Conservation (phyloP, 2,888 invertebrate species). For the Archaeoteleia sp. region DNA sequence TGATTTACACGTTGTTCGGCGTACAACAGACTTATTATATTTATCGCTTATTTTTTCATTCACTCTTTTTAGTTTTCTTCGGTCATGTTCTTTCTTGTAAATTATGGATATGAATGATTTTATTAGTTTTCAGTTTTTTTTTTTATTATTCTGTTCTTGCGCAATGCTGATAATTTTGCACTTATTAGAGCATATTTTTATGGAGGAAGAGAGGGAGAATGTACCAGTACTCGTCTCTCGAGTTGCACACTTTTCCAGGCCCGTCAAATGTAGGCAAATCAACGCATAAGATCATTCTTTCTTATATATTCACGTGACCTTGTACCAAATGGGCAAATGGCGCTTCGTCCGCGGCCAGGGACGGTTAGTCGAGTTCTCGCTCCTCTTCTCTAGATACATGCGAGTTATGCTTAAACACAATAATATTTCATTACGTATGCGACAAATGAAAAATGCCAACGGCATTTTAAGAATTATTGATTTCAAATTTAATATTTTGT, state of each 20-base stretch:
- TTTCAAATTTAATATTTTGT: no score
- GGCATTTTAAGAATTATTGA: no score
- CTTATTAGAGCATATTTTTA: constrained; percentile 32
- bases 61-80: not conserved
- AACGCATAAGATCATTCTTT: constrained; percentile 28
- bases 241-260: constrained; percentile 36
- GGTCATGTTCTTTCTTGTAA: not conserved
- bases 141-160: not conserved
- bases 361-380: constrained; percentile 46
- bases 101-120: not conserved
- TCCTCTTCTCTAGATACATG: constrained; percentile 1
- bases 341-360: constrained; percentile 65
- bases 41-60: not conserved
- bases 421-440: not conserved
- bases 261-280: constrained; percentile 28
- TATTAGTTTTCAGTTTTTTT: not conserved
- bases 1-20: not conserved
- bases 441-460: no score
- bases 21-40: not conserved
- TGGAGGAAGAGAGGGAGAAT: no score
- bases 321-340: constrained; percentile 69
- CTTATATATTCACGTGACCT: constrained; percentile 61
- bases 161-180: constrained; percentile 25
- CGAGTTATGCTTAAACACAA: not conserved
- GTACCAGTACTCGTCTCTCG: constrained; percentile 24